Percentiles rank a stretch among this genome's conserved stretches.
Evolutionary conservation across 2,797 vertebrate species (phyloP).

Genomic region (Smutsia gigantea): DNA sequence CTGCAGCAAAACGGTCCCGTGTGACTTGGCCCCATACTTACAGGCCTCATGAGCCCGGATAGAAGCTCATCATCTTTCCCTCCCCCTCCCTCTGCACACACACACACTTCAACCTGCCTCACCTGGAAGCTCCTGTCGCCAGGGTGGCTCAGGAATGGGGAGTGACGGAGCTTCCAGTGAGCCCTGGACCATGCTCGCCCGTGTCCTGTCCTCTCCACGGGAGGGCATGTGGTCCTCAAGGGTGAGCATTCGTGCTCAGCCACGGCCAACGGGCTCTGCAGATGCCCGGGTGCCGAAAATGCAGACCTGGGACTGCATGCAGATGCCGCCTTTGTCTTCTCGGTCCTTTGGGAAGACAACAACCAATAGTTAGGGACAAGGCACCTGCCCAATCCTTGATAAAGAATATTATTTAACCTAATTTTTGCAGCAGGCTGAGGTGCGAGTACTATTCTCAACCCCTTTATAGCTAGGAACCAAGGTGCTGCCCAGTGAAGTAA

Average conservation of each 20-base stretch:
- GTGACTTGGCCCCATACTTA: neutral
- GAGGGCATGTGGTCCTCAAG: accelerated
- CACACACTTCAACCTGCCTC: neutral
- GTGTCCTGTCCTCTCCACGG: accelerated
- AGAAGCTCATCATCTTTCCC: neutral
- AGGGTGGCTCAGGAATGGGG: neutral
- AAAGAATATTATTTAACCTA: accelerated
- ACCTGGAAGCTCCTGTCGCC: neutral
- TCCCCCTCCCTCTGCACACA: neutral
- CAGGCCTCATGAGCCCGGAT: neutral
- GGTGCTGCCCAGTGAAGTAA: accelerated
- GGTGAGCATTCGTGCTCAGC: neutral
- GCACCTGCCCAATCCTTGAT: accelerated
- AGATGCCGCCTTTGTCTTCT: neutral
- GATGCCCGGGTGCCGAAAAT: accelerated
- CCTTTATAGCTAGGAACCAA: neutral
- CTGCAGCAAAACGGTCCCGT: neutral
- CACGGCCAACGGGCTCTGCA: accelerated
- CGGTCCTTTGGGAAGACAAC: neutral
- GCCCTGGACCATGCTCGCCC: accelerated
- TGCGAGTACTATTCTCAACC: accelerated
- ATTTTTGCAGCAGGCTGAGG: neutral
- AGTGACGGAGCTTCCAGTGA: neutral
- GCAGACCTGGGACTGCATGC: neutral
- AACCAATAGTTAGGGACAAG: accelerated